phyloP scores from a whole-genome alignment of 2,888 invertebrate species.

The Linnaemya vulpina region DNA sequence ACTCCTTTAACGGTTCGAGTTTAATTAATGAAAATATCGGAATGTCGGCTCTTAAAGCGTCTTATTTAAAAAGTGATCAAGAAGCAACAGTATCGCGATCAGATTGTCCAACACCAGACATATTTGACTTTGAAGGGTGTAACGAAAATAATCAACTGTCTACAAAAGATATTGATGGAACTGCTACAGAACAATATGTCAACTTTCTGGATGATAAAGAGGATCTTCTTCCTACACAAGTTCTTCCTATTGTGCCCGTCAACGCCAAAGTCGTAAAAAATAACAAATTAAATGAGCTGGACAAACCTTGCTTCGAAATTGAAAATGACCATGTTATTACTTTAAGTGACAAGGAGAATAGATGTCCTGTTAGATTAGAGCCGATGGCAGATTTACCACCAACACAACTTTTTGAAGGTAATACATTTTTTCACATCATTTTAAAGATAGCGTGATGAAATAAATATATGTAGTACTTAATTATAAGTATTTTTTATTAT shows the following conservation, averaged over 20 bases:
- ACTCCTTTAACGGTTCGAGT: background rate
- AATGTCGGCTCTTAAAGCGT: constrained; percentile 67
- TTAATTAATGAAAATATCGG: constrained; percentile 67
- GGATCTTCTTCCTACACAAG: constrained; percentile 64
- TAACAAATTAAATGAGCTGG: constrained; percentile 1
- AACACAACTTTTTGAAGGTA: constrained; percentile 71
- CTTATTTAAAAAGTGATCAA: constrained; percentile 45
- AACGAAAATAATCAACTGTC: background rate
- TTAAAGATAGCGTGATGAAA: no score
- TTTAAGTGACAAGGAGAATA: constrained; percentile 73
- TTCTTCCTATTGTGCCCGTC: constrained; percentile 14
- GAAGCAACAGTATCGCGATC: constrained; percentile 28
- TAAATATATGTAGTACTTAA: no score
- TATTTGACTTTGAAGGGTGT: constrained; percentile 62
- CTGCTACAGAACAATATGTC: background rate
- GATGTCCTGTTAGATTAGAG: constrained; percentile 46
- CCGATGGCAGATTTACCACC: constrained; percentile 43
- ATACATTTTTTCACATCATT: background rate
- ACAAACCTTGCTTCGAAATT: constrained; percentile 45
- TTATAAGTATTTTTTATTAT: background rate
- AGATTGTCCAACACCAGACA: constrained; percentile 70
- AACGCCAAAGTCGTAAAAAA: background rate
- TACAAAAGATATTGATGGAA: background rate
- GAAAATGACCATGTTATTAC: constrained; percentile 61
- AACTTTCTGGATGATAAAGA: constrained; percentile 45